Percentiles rank a stretch among this genome's conserved stretches.
Evolutionary conservation across 1,140 invertebrate species (phyloP).

Genomic region (Uloborus diversus): DNA sequence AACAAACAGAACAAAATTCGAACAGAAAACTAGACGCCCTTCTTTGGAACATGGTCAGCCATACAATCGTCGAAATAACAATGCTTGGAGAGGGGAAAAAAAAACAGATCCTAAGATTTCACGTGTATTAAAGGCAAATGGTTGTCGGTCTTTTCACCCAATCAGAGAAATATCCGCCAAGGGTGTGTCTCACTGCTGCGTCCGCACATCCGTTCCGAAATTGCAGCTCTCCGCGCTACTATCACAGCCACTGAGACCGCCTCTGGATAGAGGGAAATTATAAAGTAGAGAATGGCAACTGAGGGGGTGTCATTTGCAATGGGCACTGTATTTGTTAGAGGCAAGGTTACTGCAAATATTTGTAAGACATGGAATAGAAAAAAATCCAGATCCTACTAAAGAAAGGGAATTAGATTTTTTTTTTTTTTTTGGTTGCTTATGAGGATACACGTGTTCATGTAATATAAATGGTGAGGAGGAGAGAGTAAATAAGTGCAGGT

Average conservation of each 20-base stretch:
- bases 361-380: conserved; percentile 10
- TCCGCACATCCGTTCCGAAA: background rate
- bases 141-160: conserved; percentile 35
- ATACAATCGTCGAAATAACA: too few species aligned
- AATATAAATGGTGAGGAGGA: too few species aligned
- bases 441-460: too few species aligned
- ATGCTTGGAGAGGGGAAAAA: background rate
- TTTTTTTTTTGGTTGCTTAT: too few species aligned
- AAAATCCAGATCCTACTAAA: too few species aligned
- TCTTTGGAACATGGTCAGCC: background rate
- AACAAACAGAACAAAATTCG: background rate
- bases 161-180: conserved; percentile 48
- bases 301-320: conserved; percentile 22
- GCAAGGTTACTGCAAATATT: background rate
- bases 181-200: too few species aligned
- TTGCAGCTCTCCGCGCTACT: conserved; percentile 30
- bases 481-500: too few species aligned
- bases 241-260: conserved; percentile 42
- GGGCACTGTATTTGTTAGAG: conserved; percentile 10
- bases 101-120: background rate
- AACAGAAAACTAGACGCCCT: background rate
- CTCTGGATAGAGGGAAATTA: conserved; percentile 34
- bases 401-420: too few species aligned
- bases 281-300: background rate
- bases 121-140: conserved; percentile 28